phyloP scores from a whole-genome alignment of 2,888 invertebrate genomes.

The Amiota communis region DNA sequence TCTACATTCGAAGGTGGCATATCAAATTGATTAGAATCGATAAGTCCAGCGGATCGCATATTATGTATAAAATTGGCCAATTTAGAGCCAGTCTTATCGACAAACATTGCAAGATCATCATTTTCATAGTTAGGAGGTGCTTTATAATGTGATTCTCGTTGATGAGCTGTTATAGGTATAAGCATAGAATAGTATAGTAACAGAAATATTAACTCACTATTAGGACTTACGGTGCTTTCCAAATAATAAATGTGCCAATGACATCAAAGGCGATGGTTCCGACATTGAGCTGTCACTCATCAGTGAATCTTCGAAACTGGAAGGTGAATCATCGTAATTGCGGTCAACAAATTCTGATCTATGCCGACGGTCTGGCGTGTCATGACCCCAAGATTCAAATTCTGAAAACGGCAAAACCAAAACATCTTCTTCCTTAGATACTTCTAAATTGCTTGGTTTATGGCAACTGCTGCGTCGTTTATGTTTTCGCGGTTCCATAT shows the following conservation, averaged over 20 bases:
- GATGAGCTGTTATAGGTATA: background rate
- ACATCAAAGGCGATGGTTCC: slow-evolving; percentile 1
- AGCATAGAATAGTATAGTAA: background rate
- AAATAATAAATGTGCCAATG: background rate
- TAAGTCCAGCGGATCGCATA: background rate
- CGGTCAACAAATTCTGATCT: background rate
- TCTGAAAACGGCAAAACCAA: background rate
- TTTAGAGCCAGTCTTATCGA: slow-evolving; percentile 1
- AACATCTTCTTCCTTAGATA: background rate
- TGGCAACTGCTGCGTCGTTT: background rate
- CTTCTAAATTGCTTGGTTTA: background rate
- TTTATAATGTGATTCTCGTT: background rate
- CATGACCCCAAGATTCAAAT: background rate
- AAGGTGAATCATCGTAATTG: background rate
- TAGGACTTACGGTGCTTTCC: slow-evolving; percentile 18
- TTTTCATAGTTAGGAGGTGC: background rate
- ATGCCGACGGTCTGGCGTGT: background rate
- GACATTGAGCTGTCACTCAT: background rate
- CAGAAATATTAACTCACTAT: background rate
- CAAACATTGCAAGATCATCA: background rate
- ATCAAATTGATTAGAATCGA: slow-evolving; percentile 7
- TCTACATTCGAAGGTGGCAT: background rate
- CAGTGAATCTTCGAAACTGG: background rate
- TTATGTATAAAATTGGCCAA: slow-evolving; percentile 9
- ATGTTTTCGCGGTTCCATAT: background rate